These are phyloP conservation scores for Neodon shergylaensis DNA, from an alignment of 2,113 vertebrate genomes.

Conservation along the genomic window DNA sequence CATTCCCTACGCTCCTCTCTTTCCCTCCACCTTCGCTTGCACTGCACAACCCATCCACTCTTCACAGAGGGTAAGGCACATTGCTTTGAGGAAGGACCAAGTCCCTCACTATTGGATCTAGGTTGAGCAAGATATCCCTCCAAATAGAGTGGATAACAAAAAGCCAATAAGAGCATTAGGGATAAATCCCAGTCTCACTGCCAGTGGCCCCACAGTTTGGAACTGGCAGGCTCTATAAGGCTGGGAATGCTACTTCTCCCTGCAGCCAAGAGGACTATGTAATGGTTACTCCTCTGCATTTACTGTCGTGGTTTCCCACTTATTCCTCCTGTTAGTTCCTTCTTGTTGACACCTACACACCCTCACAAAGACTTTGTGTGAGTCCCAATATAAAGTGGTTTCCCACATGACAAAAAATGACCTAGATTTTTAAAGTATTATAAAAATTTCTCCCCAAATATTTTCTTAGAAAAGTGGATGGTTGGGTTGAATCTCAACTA, in stretches of 20 bases:
- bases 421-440: slow-evolving; percentile 14
- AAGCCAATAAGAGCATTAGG: no score
- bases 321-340: not conserved
- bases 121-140: no score
- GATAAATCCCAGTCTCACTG: no score
- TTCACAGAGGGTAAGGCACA: no score
- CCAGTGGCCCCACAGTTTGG: no score
- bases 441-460: not conserved
- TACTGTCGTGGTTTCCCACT: not conserved
- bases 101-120: no score
- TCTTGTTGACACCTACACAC: not conserved
- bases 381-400: not conserved
- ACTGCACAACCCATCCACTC: no score
- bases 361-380: not conserved
- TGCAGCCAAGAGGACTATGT: not conserved
- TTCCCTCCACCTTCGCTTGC: no score
- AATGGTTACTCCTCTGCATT: not conserved
- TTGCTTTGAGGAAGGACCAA: no score
- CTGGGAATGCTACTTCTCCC: not conserved
- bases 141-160: no score
- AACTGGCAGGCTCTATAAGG: not conserved
- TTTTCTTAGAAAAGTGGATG: not conserved
- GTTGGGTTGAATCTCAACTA: not conserved
- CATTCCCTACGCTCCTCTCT: no score
- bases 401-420: not conserved